These are phyloP conservation scores for Hyposoter dolosus DNA, from an alignment of 2,888 invertebrate genomes.

Conservation along the genomic window DNA sequence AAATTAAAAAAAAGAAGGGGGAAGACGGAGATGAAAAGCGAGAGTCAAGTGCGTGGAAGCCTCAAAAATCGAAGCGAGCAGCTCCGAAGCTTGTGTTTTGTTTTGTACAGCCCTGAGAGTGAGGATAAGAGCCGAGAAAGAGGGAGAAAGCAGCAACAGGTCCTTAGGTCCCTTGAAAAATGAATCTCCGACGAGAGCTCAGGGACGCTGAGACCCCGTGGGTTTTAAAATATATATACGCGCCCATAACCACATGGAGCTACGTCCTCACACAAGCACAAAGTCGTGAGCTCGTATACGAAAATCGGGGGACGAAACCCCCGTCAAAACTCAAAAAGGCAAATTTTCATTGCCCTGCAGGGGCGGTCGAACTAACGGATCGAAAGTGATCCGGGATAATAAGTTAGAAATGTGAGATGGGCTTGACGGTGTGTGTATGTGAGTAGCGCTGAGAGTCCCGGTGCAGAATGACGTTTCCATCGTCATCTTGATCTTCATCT, in stretches of 20 bases:
- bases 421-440: not conserved
- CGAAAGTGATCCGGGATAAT: constrained; percentile 59
- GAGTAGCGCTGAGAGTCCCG: constrained; percentile 18
- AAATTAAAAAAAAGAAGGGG: constrained; percentile 48
- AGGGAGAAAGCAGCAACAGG: constrained; percentile 57
- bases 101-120: constrained; percentile 67
- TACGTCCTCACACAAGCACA: not conserved
- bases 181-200: constrained; percentile 77
- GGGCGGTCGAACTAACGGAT: constrained; percentile 44
- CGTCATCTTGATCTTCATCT: constrained; percentile 43
- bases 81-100: constrained; percentile 34
- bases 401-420: constrained; percentile 55
- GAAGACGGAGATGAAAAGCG: constrained; percentile 31
- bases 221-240: constrained; percentile 15
- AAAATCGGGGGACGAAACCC: constrained; percentile 74
- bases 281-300: constrained; percentile 22
- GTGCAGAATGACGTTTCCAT: constrained; percentile 48
- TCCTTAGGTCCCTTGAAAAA: constrained; percentile 80
- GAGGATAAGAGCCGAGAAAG: constrained; percentile 42
- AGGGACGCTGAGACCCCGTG: constrained; percentile 69
- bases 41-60: constrained; percentile 60
- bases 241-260: not conserved
- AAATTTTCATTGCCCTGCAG: constrained; percentile 68
- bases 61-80: constrained; percentile 9
- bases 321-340: constrained; percentile 73